These are phyloP conservation scores for Petrocephalus microphthalmus DNA, from an alignment of 2,113 vertebrate species.

Conservation along the genomic window DNA sequence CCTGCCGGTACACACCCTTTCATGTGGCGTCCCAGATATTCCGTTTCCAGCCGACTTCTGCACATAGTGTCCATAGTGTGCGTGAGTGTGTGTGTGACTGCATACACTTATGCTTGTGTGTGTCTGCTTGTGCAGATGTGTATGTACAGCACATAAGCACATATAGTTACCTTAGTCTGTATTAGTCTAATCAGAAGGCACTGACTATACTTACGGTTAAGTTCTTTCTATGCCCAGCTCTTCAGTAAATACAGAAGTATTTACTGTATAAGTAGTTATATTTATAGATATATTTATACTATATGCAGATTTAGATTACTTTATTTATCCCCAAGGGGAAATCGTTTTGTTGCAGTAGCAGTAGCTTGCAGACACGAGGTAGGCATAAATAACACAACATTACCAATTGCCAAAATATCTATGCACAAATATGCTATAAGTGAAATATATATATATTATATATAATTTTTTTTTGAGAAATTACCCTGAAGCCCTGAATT, in stretches of 20 bases:
- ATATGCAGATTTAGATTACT: background rate
- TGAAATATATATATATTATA: background rate
- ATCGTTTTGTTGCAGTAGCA: background rate
- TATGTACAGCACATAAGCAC: background rate
- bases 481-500: background rate
- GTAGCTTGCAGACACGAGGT: background rate
- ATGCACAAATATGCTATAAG: background rate
- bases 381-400: background rate
- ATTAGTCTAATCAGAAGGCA: background rate
- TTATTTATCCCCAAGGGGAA: background rate
- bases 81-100: background rate
- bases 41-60: background rate
- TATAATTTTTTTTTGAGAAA: background rate
- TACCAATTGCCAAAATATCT: background rate
- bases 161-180: background rate
- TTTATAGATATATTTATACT: background rate
- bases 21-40: background rate
- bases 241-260: background rate
- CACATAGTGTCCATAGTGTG: background rate
- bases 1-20: background rate
- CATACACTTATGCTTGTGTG: background rate
- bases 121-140: background rate
- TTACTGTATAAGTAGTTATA: no score
- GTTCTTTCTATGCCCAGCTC: background rate
- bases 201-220: background rate